These are phyloP conservation scores for Heliornis fulica DNA, from an alignment of 2,113 vertebrate genomes.

Conservation along the genomic window DNA sequence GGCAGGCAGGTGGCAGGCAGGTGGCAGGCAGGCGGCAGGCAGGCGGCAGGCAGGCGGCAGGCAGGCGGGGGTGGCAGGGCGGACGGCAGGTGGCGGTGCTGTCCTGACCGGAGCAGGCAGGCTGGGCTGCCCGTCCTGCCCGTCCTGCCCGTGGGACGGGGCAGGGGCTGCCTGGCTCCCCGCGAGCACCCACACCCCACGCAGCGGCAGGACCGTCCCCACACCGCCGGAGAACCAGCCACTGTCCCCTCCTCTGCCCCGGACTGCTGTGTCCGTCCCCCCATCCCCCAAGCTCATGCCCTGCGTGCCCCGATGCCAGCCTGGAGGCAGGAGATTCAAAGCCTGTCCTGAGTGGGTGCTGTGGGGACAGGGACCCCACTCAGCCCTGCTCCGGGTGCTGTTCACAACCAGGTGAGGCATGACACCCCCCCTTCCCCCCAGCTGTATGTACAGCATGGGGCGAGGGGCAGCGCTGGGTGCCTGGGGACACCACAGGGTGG, in stretches of 20 bases:
- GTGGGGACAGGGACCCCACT: neutral
- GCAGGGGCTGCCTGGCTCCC: neutral
- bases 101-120: neutral
- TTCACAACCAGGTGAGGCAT: neutral
- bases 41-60: neutral
- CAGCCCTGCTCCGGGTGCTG: fast-evolving
- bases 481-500: too few species aligned
- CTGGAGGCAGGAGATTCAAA: neutral
- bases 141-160: neutral
- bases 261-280: neutral
- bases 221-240: neutral
- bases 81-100: constrained; percentile 23
- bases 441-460: neutral
- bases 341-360: neutral
- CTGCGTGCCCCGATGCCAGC: neutral
- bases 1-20: neutral
- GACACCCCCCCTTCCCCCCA: fast-evolving
- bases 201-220: neutral
- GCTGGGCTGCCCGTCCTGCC: neutral
- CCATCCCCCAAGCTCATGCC: neutral
- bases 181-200: neutral
- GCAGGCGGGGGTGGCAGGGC: neutral
- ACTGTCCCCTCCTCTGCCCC: too few species aligned
- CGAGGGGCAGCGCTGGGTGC: neutral
- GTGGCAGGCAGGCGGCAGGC: neutral